phyloP scores from a whole-genome alignment of 2,113 vertebrate species.

The Cisticola juncidis region DNA sequence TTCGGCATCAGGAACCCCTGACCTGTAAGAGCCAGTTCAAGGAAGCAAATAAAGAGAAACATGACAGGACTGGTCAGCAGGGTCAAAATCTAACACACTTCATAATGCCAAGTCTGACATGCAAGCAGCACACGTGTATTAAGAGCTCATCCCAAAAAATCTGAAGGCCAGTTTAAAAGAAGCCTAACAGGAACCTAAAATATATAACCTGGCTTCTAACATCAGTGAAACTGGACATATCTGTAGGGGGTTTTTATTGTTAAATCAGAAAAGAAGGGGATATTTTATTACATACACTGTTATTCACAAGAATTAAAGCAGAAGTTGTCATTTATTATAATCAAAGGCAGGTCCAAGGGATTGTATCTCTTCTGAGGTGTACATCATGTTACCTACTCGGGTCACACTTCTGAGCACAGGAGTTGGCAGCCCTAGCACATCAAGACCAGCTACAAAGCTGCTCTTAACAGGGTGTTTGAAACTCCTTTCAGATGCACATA shows the following conservation, averaged over 20 bases:
- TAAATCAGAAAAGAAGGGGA: not conserved
- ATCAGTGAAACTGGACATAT: not conserved
- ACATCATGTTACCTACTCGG: accelerated
- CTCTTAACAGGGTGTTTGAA: not conserved
- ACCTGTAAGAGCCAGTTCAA: slow-evolving; percentile 55
- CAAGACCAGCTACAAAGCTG: not conserved
- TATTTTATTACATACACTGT: not conserved
- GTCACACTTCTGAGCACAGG: not conserved
- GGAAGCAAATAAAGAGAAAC: not conserved
- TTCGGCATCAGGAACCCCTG: slow-evolving; percentile 75
- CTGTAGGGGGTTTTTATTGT: accelerated
- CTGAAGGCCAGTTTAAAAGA: not conserved
- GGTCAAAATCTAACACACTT: not conserved
- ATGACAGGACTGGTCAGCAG: not conserved
- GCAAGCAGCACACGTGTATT: not conserved
- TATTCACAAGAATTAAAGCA: accelerated
- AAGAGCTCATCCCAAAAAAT: not conserved
- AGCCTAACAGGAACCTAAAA: not conserved
- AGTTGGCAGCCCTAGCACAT: not conserved
- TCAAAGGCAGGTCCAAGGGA: not conserved
- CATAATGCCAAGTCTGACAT: not conserved
- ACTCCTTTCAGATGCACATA: not conserved
- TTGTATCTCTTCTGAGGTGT: accelerated
- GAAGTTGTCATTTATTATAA: not conserved
- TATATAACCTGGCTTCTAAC: not conserved